phyloP scores from a whole-genome alignment of 2,797 vertebrate genomes.

The Sebastes melanostomus region DNA sequence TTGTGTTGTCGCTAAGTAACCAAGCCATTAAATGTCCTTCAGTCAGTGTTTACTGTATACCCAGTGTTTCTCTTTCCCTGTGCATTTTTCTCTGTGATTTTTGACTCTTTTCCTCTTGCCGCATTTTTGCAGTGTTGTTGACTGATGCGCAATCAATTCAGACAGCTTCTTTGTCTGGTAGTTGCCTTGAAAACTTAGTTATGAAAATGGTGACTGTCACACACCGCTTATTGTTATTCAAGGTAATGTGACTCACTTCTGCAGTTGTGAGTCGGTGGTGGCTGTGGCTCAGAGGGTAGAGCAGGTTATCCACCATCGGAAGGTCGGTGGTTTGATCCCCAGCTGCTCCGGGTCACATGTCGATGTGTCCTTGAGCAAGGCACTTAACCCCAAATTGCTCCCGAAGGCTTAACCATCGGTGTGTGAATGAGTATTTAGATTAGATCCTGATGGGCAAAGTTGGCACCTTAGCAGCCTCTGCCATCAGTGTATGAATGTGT shows the following conservation, averaged over 20 bases:
- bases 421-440: too few species aligned
- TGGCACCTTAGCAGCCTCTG: too few species aligned
- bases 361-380: too few species aligned
- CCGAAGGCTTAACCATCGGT: too few species aligned
- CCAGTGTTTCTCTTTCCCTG: background rate
- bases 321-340: too few species aligned
- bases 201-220: background rate
- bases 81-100: background rate
- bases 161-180: background rate
- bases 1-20: background rate
- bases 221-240: background rate
- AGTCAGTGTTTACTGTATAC: background rate
- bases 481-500: too few species aligned
- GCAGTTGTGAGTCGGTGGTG: too few species aligned
- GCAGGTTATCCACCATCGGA: too few species aligned
- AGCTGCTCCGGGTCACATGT: too few species aligned
- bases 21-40: background rate
- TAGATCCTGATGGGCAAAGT: too few species aligned
- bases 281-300: too few species aligned
- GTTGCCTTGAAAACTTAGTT: background rate
- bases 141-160: background rate
- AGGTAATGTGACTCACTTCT: background rate
- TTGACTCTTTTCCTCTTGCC: background rate
- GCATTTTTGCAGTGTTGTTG: background rate
- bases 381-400: too few species aligned